Conservation (phyloP, 2,888 invertebrate species). For the Drosophila greeni region DNA sequence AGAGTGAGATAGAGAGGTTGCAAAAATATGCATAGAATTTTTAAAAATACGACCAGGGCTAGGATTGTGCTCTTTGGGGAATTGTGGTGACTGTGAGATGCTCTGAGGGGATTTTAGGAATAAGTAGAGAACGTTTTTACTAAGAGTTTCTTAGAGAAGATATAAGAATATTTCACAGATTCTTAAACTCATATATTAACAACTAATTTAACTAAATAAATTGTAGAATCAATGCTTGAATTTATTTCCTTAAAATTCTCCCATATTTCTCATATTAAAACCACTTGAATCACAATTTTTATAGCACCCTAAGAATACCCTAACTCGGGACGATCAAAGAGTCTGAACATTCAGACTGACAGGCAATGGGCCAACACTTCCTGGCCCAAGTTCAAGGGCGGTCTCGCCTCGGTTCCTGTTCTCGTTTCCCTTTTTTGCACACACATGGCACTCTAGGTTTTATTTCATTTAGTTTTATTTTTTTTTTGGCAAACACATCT, state of each 20-base stretch:
- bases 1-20: conserved; percentile 18
- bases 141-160: too few species aligned
- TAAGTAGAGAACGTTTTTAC: not conserved
- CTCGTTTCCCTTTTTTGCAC: conserved; percentile 16
- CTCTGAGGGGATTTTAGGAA: not conserved
- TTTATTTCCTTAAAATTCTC: not conserved
- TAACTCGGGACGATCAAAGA: not conserved
- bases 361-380: conserved; percentile 60
- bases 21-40: conserved; percentile 59
- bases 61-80: not conserved
- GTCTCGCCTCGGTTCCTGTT: conserved; percentile 16
- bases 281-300: not conserved
- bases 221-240: not conserved
- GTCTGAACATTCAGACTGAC: conserved; percentile 20
- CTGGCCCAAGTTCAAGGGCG: conserved; percentile 68
- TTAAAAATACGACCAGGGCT: conserved; percentile 20
- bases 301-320: not conserved
- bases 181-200: too few species aligned
- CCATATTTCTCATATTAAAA: not conserved
- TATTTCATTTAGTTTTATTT: conserved; percentile 17
- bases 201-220: not conserved
- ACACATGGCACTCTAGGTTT: conserved; percentile 50
- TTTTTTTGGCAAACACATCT: conserved; percentile 55
- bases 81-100: not conserved
- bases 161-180: too few species aligned